These are phyloP conservation scores for Tapirus terrestris DNA, from an alignment of 2,113 vertebrate genomes.

Conservation along the genomic window DNA sequence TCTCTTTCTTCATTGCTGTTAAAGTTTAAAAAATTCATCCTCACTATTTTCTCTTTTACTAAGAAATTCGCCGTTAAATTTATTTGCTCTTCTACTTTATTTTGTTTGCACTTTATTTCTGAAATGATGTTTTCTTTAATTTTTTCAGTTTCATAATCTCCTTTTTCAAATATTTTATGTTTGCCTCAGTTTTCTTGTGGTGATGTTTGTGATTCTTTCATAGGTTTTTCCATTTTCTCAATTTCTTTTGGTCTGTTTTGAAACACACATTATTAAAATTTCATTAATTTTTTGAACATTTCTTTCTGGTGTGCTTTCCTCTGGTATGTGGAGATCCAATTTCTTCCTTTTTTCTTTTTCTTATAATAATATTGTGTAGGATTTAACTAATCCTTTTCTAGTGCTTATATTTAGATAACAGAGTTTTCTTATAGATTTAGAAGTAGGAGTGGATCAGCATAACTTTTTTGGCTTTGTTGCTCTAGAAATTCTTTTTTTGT, in stretches of 20 bases:
- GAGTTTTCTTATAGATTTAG: neutral
- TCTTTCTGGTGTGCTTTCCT: neutral
- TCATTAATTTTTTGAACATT: neutral
- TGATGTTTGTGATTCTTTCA: neutral
- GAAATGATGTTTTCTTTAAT: neutral
- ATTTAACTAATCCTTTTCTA: neutral
- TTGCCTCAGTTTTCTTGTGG: neutral
- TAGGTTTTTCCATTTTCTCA: neutral
- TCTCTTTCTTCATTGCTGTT: neutral
- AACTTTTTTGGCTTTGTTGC: neutral
- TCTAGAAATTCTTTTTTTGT: neutral
- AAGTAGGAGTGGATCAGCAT: neutral
- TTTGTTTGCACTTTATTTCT: neutral
- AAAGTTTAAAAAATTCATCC: neutral
- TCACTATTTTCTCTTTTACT: neutral
- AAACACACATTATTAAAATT: neutral
- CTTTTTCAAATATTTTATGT: neutral
- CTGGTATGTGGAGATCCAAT: neutral
- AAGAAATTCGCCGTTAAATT: neutral
- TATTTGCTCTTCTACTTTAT: neutral
- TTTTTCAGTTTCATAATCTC: neutral
- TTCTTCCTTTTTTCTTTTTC: neutral
- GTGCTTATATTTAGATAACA: neutral
- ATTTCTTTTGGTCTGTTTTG: neutral
- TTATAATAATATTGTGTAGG: neutral